Base-by-base conservation (phyloP, 2,888 invertebrate genomes). In the Mactromeris polynyma region DNA sequence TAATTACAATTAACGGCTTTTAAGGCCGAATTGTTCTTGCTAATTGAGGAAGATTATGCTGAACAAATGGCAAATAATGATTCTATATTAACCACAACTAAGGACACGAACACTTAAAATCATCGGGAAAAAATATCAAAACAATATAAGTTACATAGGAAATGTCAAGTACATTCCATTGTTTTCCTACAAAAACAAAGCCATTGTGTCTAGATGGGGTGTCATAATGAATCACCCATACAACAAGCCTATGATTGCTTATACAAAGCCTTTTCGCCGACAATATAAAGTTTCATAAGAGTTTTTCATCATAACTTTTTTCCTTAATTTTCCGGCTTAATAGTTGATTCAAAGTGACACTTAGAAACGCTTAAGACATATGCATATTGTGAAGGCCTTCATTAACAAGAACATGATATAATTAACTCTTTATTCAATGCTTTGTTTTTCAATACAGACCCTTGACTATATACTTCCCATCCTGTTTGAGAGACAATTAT, bases 321-420 rank as follows among this genome's bases (percentile, higher is more conserved):
- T 79, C 33, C 83, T 84, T 91, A 91, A 91, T 91, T 91, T 89
- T 91, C 91, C 91, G 91, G 91, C 84, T 84, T 84, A 17, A 36
- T 51, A 77, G 46, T 84, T 54, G 51, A 38, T 78, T 38, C 78
- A 78, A 84, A 84, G 84, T 84, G 84, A 84, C 84, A 78, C 84
- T 84, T 84, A 73, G 78, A 3, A 17, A n/a, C 33, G 36, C 73
- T 42, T 6, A 9, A 77, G 26, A n/a, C 40, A 54, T 85, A 84
- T 78, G 54, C 58, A 64, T 77, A 83, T 84, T 85, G 85, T 82
- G 78, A 81, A 78, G 83, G 87, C 78, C 64, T 89, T 91, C 88
- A 90, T 91, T 89, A 90, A 89, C 80, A 87, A 86, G 85, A 79
- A 80, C 33, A 77, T 46, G 82, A 81, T 89, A 73, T 80, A 88